Conservation (phyloP, 2,113 vertebrate genomes). For the Donacobius atricapilla region DNA sequence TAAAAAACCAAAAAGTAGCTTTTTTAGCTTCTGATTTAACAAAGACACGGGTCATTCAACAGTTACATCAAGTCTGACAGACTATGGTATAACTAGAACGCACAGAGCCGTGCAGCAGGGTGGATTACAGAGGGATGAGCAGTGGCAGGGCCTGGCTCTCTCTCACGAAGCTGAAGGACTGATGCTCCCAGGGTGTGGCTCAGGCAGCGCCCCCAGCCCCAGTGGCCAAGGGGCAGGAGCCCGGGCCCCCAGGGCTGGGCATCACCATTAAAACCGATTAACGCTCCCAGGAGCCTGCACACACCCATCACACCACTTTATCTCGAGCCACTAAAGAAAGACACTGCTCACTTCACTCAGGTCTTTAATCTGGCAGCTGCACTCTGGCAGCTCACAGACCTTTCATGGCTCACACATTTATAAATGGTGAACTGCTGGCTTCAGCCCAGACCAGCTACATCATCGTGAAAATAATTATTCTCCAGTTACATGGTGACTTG, state of each 20-base stretch:
- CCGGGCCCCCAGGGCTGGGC: fast-evolving
- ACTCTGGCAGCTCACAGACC: neutral
- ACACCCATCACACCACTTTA: neutral
- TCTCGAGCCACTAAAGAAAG: neutral
- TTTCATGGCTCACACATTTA: neutral
- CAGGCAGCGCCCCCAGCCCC: neutral
- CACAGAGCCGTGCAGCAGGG: neutral
- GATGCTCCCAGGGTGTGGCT: neutral
- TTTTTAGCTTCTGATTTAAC: neutral
- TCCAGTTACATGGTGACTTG: neutral
- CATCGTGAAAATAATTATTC: neutral
- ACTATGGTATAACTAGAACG: neutral
- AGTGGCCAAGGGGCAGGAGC: neutral
- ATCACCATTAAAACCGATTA: neutral
- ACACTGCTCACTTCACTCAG: neutral
- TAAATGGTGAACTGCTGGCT: neutral
- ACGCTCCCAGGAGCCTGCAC: neutral
- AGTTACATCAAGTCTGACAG: neutral
- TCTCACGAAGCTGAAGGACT: neutral
- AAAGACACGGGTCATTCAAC: neutral
- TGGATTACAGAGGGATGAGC: neutral
- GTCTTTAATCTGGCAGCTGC: neutral
- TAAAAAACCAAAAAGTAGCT: neutral
- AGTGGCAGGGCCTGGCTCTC: neutral
- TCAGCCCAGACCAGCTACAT: neutral